Base-by-base conservation (phyloP, 2,113 vertebrate genomes). In the Perognathus longimembris region DNA sequence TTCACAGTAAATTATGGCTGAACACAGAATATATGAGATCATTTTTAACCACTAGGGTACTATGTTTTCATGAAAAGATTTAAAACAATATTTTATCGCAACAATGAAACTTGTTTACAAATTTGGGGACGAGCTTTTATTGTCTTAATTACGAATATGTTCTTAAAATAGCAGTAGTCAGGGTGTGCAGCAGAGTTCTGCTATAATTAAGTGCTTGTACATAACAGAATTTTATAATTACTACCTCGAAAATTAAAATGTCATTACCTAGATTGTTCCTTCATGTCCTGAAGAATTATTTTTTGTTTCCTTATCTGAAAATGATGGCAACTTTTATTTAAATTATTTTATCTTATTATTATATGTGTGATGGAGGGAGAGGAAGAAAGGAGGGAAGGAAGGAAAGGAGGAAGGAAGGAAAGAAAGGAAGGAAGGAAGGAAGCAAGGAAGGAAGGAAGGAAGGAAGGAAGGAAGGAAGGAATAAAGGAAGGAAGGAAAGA, bases 1-100 rank as follows among this genome's bases (percentile, higher is more conserved):
- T 76, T 94, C 73, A 36, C 2, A 90, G 11, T 73, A 93, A 96
- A 66, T 26, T 75, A 73, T 59, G 50, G 3, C 3, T 87, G 85
- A 77, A 85, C 20, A 7, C 28, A 42, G 38, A 91, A 90, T 91
- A 84, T 82, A 83, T 69, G 50, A 6, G 45, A 73, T 91, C 54
- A 10, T 91, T 93, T 92, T 40, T 91, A 96, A 86, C 36, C 4
- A 17, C 9, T 28, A 17, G 15, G 8, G 18, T 9, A 91, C 0
- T 85, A 59, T 79, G 54, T 94, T 85, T 26, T 42, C 85, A 22
- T 54, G 57, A 94, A 95, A 9, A 0, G 7, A 2, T 82, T 92
- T 92, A 9, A 88, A 26, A 59, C 42, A 81, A 94, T 1, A 42
- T 36, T 61, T 61, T 45, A 57, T 63, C 28, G 92, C 1, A 50